Evolutionary conservation across 2,888 invertebrate genomes (phyloP).

Genomic region (Globia sparganii): DNA sequence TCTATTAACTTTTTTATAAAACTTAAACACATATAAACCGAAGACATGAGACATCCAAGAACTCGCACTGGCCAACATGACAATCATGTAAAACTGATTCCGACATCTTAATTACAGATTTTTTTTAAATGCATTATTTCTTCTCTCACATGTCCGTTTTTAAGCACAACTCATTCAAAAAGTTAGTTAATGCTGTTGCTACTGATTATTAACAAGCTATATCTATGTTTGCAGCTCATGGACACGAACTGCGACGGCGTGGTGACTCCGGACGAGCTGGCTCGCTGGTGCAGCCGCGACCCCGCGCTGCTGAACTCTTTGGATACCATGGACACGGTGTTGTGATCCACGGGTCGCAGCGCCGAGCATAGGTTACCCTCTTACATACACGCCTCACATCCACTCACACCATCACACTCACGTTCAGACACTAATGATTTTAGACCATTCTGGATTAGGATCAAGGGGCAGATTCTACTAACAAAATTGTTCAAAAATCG

Average conservation of each 20-base stretch:
- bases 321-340: conserved; percentile 93
- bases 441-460: too few relatives aligned
- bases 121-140: too few relatives aligned
- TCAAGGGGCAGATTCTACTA: too few relatives aligned
- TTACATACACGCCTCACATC: too few relatives aligned
- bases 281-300: conserved; percentile 94
- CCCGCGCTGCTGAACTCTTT: conserved; percentile 93
- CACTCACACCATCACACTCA: too few relatives aligned
- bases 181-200: not conserved
- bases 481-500: too few relatives aligned
- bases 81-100: not conserved
- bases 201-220: not conserved
- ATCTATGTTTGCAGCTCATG: conserved; percentile 91
- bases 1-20: not conserved
- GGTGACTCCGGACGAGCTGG: conserved; percentile 95
- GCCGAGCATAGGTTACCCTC: conserved; percentile 40
- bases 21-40: too few relatives aligned
- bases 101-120: not conserved
- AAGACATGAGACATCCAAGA: too few relatives aligned
- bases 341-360: conserved; percentile 89
- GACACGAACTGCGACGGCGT: conserved; percentile 95
- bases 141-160: not conserved
- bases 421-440: too few relatives aligned
- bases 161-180: not conserved
- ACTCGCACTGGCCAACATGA: too few relatives aligned